Evolutionary conservation across 2,888 invertebrate genomes (phyloP).

Genomic region (Plagodis pulveraria): DNA sequence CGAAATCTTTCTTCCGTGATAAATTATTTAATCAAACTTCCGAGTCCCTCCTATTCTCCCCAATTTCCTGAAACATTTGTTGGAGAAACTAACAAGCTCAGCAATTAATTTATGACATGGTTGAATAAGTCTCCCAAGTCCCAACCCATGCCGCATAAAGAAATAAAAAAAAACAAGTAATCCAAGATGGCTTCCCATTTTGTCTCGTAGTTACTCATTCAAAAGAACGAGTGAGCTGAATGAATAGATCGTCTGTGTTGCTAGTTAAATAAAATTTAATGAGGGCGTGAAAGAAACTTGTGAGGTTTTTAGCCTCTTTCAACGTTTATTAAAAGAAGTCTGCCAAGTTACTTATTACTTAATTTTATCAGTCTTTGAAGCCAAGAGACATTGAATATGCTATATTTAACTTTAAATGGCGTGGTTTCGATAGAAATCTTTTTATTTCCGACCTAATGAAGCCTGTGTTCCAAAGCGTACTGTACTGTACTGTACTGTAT

Average conservation of each 20-base stretch:
- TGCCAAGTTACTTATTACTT: too few relatives aligned
- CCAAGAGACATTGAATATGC: too few relatives aligned
- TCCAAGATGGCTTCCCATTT: slow-evolving; percentile 15
- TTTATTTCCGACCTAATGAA: too few relatives aligned
- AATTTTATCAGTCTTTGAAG: too few relatives aligned
- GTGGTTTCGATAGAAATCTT: too few relatives aligned
- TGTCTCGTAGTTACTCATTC: slow-evolving; percentile 8
- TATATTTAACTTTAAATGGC: too few relatives aligned
- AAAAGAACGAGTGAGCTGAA: slow-evolving; percentile 23
- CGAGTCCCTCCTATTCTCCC: slow-evolving; percentile 5
- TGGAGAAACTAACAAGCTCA: slow-evolving; percentile 24
- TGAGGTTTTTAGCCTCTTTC: neutral
- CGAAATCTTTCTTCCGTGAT: slow-evolving; percentile 1
- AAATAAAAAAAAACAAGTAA: slow-evolving; percentile 16
- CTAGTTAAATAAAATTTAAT: slow-evolving; percentile 31
- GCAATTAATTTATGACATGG: slow-evolving; percentile 27
- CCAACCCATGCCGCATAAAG: slow-evolving; percentile 2
- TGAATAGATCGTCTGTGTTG: slow-evolving; percentile 31
- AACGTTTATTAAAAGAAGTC: neutral
- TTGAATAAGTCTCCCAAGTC: slow-evolving; percentile 7
- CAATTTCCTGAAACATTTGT: slow-evolving; percentile 32
- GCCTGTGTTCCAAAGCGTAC: too few relatives aligned
- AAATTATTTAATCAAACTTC: slow-evolving; percentile 11
- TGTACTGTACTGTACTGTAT: too few relatives aligned
- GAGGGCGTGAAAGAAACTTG: slow-evolving; percentile 22